phyloP scores from a whole-genome alignment of 1,140 invertebrate genomes.

The Centruroides sculpturatus region DNA sequence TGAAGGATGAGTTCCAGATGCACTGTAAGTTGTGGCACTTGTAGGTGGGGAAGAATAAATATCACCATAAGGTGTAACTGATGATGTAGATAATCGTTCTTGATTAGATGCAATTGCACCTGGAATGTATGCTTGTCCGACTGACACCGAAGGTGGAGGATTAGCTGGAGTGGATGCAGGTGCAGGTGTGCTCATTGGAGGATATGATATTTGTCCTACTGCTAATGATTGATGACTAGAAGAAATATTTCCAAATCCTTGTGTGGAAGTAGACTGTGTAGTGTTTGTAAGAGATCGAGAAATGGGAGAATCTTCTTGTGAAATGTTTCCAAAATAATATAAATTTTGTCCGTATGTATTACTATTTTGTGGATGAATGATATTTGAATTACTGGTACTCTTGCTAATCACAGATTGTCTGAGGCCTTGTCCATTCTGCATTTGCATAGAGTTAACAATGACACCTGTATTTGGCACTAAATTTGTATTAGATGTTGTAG shows the following conservation, averaged over 20 bases:
- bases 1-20: conserved; percentile 9
- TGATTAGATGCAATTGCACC: conserved; percentile 8
- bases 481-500: conserved; percentile 10
- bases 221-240: no score
- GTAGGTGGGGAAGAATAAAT: conserved; percentile 12
- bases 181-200: conserved; percentile 15
- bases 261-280: no score
- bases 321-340: no score
- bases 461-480: conserved; percentile 14
- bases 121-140: conserved; percentile 16
- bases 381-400: conserved; percentile 2
- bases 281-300: no score
- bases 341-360: no score
- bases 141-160: conserved; percentile 9
- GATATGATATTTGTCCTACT: conserved; percentile 2
- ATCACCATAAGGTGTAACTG: conserved; percentile 9
- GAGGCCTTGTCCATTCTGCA: conserved; percentile 11
- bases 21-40: conserved; percentile 12
- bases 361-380: no score
- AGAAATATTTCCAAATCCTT: no score
- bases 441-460: conserved; percentile 7
- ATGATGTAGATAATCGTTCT: conserved; percentile 10
- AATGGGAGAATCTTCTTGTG: no score
- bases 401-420: conserved; percentile 13
- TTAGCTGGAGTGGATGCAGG: conserved; percentile 13